These are phyloP conservation scores for Melieria omissa DNA, from an alignment of 2,888 invertebrate genomes.

Conservation along the genomic window DNA sequence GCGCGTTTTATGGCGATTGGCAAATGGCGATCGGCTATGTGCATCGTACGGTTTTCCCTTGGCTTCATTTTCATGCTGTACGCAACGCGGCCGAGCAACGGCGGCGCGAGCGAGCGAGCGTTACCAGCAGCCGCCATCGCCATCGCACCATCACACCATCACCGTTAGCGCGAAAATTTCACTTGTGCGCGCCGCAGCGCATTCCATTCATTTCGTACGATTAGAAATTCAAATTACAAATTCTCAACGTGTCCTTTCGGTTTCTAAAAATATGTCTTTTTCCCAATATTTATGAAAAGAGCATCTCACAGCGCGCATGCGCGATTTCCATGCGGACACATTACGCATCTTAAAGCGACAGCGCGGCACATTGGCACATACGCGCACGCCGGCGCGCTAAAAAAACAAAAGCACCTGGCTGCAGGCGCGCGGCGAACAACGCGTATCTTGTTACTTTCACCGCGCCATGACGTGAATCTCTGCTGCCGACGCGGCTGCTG, in stretches of 20 bases:
- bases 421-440: conserved; percentile 34
- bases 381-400: neutral
- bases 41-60: no score
- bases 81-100: conserved; percentile 3
- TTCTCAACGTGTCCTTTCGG: conserved; percentile 50
- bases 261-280: conserved; percentile 44
- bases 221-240: conserved; percentile 43
- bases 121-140: neutral
- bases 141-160: conserved; percentile 4
- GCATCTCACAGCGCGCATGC: conserved; percentile 40
- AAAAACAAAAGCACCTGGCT: conserved; percentile 38
- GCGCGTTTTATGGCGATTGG: no score
- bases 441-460: conserved; percentile 50
- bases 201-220: conserved; percentile 14
- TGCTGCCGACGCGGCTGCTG: neutral
- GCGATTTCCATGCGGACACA: conserved; percentile 44
- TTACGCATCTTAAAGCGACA: conserved; percentile 42
- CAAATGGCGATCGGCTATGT: no score
- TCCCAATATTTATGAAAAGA: conserved; percentile 25
- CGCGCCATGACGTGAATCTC: conserved; percentile 32
- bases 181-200: conserved; percentile 2
- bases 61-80: no score
- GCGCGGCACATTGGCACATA: neutral
- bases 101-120: conserved; percentile 6
- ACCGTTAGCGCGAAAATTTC: conserved; percentile 17